A percentile compares a stretch with the other conserved stretches of the same genome.
Evolutionary conservation across 2,888 invertebrate genomes (phyloP).

Genomic region (Acanthosepion esculentum): DNA sequence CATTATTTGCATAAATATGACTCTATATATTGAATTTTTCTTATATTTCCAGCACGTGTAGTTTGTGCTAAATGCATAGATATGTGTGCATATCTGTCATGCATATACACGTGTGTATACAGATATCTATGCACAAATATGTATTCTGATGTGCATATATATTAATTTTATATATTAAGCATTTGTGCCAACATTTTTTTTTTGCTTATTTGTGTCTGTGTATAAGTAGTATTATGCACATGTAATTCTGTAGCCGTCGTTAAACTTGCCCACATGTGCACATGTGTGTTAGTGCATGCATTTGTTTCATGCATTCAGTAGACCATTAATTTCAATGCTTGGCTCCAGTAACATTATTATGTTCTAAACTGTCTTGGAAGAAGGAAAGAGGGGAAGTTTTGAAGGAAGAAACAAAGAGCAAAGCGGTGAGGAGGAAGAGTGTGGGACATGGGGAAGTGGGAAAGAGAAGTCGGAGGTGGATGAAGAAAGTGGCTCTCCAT

Average conservation of each 20-base stretch:
- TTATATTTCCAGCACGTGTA: background rate
- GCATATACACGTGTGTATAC: no score
- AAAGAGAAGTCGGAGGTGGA: background rate
- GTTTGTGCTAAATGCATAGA: no score
- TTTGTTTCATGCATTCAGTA: background rate
- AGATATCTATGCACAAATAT: no score
- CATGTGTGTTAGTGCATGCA: background rate
- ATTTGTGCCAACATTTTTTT: background rate
- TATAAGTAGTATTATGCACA: background rate
- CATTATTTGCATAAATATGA: no score
- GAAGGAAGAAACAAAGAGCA: background rate
- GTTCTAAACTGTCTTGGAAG: background rate
- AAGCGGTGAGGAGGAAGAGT: background rate
- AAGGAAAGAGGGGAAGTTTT: background rate
- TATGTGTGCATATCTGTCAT: no score
- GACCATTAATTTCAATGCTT: background rate
- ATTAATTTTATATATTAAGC: background rate
- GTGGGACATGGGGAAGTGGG: background rate
- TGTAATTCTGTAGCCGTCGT: background rate
- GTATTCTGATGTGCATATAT: background rate
- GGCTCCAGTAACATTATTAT: conserved; percentile 33
- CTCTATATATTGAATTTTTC: background rate
- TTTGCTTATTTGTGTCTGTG: background rate
- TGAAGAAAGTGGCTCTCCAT: background rate
- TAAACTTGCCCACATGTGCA: background rate